A percentile compares a stretch with the other conserved stretches of the same genome.
These are phyloP conservation scores for Oeneis ivallda DNA, from an alignment of 2,888 invertebrate genomes.

Conservation along the genomic window DNA sequence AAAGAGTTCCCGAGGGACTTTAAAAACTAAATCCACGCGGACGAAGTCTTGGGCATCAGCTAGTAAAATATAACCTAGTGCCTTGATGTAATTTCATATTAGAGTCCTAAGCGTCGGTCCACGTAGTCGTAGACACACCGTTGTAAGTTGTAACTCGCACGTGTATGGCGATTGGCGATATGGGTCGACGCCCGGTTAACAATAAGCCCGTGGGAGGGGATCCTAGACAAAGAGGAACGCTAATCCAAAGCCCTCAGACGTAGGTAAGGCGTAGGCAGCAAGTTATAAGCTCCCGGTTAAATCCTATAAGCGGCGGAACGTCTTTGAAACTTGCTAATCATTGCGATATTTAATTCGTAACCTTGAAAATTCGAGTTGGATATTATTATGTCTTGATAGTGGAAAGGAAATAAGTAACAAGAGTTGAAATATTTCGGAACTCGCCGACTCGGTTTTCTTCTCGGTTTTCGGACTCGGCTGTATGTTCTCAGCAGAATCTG, in stretches of 20 bases:
- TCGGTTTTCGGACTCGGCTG: too few relatives aligned
- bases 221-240: constrained; percentile 54
- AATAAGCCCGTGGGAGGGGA: constrained; percentile 49
- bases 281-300: not conserved
- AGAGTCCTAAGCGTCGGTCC: too few relatives aligned
- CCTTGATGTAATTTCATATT: not conserved
- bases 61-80: too few relatives aligned
- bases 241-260: constrained; percentile 34
- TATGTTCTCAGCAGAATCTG: too few relatives aligned
- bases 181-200: constrained; percentile 64
- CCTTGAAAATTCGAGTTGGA: constrained; percentile 2
- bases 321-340: not conserved
- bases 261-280: not conserved
- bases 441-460: too few relatives aligned
- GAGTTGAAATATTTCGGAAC: not conserved
- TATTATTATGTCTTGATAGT: not conserved
- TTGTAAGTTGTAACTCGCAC: constrained; percentile 17
- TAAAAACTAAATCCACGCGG: too few relatives aligned
- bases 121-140: not conserved
- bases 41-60: too few relatives aligned
- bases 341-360: not conserved
- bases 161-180: constrained; percentile 61
- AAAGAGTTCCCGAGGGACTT: too few relatives aligned
- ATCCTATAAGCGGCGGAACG: constrained; percentile 3
- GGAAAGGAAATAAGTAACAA: not conserved